phyloP scores from a whole-genome alignment of 2,113 vertebrate genomes.

The Sander vitreus region DNA sequence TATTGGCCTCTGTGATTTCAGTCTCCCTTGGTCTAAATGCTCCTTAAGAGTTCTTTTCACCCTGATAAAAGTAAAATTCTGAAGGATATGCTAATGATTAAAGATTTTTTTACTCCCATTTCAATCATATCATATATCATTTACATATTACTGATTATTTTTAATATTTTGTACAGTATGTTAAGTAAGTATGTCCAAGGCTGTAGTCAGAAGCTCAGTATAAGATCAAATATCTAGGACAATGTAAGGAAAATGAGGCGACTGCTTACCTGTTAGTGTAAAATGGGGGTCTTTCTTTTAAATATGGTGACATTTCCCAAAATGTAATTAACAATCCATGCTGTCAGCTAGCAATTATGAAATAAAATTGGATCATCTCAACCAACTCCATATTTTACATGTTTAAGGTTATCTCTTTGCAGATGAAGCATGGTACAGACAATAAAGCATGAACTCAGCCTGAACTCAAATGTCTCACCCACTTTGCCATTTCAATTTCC shows the following conservation, averaged over 20 bases:
- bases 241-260: background rate
- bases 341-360: background rate
- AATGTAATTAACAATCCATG: background rate
- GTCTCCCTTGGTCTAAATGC: background rate
- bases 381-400: background rate
- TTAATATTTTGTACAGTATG: background rate
- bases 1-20: background rate
- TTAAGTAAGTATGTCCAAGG: background rate
- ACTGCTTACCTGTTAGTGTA: background rate
- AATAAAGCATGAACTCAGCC: background rate
- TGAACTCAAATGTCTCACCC: conserved; percentile 40
- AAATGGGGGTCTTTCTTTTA: too few species aligned
- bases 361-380: background rate
- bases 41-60: background rate
- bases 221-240: background rate
- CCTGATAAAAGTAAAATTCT: background rate
- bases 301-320: background rate
- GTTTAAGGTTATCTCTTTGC: background rate
- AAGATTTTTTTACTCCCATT: too few species aligned
- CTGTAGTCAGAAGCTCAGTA: background rate
- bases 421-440: background rate
- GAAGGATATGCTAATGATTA: background rate
- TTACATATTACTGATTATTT: background rate
- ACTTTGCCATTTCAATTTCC: conserved; percentile 20
- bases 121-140: background rate